Evolutionary conservation across 2,113 vertebrate genomes (phyloP), one percentile per base, ranked within the genome.

Genomic region (Hepsetus odoe): DNA sequence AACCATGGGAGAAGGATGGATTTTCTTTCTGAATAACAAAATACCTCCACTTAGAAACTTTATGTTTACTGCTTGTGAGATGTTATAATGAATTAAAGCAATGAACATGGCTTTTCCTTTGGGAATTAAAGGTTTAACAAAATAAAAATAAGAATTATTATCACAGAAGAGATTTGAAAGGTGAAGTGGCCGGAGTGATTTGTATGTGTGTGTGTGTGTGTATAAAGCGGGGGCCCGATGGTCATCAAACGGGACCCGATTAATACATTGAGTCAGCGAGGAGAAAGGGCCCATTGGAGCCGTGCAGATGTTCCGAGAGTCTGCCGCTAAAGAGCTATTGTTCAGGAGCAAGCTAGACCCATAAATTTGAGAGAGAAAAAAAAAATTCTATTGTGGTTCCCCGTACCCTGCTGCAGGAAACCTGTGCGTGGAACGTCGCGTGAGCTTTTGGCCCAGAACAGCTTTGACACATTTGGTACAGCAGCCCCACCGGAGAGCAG

Each of bases 281-380:
- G 75, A 77, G 65, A 69, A 77, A 77, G 64, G 66, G 35, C 12
- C 40, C n/a, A 42, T 59, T 77, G 65, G 75, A 70, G 53, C 65
- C 32, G 28, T 77, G 64, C 65, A 69, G 53, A 77, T 77, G 53
- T 77, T 77, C 14, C 0, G 9, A 65, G 20, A 51, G 59, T 55
- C 61, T 75, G 59, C 53, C 35, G 73, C 44, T 46, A 69, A 69
- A 61, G 53, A 69, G 7, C 75, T 59, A 77, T 70, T 77, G 75
- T 77, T 77, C 13, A 22, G 18, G 20, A 38, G 33, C 18, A n/a
- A 33, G 28, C 26, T 35, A 22, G 38, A 46, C 8, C n/a, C 22
- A 58, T 68, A 46, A 77, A 59, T 49, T n/a, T 18, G 1, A 65
- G 61, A 3, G 51, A n/a, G n/a, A n/a, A n/a, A n/a, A 1, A 32